Base-by-base conservation (phyloP, 2,888 invertebrate species). In the Philopedon plagiatum region DNA sequence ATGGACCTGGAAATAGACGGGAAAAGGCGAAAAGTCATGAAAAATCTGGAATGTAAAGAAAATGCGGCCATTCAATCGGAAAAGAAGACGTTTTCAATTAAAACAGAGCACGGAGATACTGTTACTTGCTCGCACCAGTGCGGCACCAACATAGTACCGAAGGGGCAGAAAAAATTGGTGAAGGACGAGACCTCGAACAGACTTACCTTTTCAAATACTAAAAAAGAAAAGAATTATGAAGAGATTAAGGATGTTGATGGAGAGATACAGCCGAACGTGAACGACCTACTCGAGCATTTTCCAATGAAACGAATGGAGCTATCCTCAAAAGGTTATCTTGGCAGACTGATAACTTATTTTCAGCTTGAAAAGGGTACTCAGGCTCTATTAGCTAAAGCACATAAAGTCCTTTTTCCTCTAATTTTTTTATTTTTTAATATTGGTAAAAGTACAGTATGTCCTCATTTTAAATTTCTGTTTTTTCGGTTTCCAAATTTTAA, bases 1-100 rank as follows among this genome's bases (percentile, higher is more conserved):
- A 78, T 79, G 78, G 78, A 79, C 39, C 56, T 78, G 32, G 77
- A 77, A 73, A 74, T 79, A 15, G 75, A 78, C 57, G 77, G 76
- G 8, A 73, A 77, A 39, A 46, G 34, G 1, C 29, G 29, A 15
- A 64, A 75, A 61, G 51, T 49, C 19, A 19, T 77, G 26, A 71
- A 72, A 66, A 34, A 66, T 4, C 54, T 74, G 7, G 72, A 73
- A 62, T 32, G 34, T 11, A 29, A 58, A 18, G 69, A 71, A 41
- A 57, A 18, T 2, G 15, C 19, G 5, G 18, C 60, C 7, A 46
- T 56, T 2, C 51, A 58, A 5, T 65, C 63, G 1, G 37, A 62
- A 18, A 57, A 67, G 21, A 74, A 74, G 13, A 61, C 62, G 0
- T 77, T 77, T 46, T 64, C 76, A 29, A 75, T 78, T 60, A 76